Base-by-base conservation (phyloP, 2,888 invertebrate genomes). In the Augochlorella aurata region DNA sequence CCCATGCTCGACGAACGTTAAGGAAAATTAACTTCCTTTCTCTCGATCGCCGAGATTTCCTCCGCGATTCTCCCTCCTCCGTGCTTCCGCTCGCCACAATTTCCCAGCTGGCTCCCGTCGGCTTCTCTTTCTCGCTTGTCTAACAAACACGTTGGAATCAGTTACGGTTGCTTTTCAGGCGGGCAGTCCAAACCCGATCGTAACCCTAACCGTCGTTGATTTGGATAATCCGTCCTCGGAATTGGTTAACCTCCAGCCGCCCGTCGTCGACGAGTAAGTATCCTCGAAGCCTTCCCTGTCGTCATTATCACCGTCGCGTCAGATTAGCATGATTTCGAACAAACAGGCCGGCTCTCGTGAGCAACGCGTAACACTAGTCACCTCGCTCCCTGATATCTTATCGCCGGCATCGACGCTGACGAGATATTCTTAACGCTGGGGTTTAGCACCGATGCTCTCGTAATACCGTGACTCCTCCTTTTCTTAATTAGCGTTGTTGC, bases 141-240 rank as follows among this genome's bases (percentile, higher is more conserved):
- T 38, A 50, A 76, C 63, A 65, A 65, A 54, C 61, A 68, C 16
- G 69, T 65, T 72, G 44, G 29, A 29, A 47, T 21, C 47, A 44
- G 49, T 47, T 65, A 65, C 10, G 52, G 3, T 63, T 14, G 10
- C 14, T 72, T 89, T 90, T 94, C 93, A 97, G 96, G 95, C 95
- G 86, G 97, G 97, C 86, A 95, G 96, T 76, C 94, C 94, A 50
- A 98, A 98, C 94, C 98, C 98, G 0, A 93, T 94, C 12, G 97
- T 97, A 5, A 94, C 94, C 18, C 93, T 97, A 38, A 95, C 95
- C 81, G 95, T 97, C 12, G 95, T 95, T 85, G 95, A 96, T 90
- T 93, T 97, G 10, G 85, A 85, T 87, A 90, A 81, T 88, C 87
- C 80, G 88, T 90, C 61, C 91, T 90, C 90, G 4, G 73, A 84